phyloP scores from a whole-genome alignment of 2,888 invertebrate genomes.

The Drosophila siamana region DNA sequence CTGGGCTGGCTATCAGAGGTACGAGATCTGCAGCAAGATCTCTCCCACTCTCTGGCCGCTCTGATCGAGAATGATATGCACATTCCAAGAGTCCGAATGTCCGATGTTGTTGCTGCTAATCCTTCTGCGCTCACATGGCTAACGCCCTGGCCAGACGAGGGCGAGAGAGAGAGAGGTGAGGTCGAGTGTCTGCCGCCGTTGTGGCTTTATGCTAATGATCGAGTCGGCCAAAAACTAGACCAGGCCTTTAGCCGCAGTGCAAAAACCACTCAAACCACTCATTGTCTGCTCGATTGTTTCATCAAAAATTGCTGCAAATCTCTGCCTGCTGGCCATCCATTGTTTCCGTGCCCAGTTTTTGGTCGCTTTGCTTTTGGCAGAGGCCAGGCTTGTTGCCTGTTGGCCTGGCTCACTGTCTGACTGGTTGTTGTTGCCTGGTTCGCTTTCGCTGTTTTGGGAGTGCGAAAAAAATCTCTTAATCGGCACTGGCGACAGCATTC shows the following conservation, averaged over 20 bases:
- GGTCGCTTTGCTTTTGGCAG: constrained; percentile 19
- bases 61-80: constrained; percentile 76
- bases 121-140: constrained; percentile 69
- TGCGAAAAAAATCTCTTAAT: constrained; percentile 83
- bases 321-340: constrained; percentile 62
- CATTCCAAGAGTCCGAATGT: constrained; percentile 53
- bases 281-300: constrained; percentile 75
- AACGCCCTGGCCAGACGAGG: constrained; percentile 68
- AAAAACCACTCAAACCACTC: constrained; percentile 76
- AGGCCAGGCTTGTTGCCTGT: constrained; percentile 20
- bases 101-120: constrained; percentile 53
- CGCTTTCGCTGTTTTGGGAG: constrained; percentile 55
- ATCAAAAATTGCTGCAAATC: constrained; percentile 65
- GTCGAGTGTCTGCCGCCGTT: constrained; percentile 69
- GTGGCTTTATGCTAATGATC: constrained; percentile 82
- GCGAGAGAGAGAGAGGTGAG: constrained; percentile 9
- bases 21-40: constrained; percentile 43
- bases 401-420: constrained; percentile 11
- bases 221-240: constrained; percentile 71
- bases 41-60: constrained; percentile 40
- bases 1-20: constrained; percentile 34
- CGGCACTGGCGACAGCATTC: constrained; percentile 82
- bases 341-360: constrained; percentile 57
- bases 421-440: constrained; percentile 25
- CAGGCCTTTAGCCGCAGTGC: constrained; percentile 46